Evolutionary conservation across 2,113 vertebrate species (phyloP), one percentile per base, ranked within the genome.

Genomic region (Progne subis): DNA sequence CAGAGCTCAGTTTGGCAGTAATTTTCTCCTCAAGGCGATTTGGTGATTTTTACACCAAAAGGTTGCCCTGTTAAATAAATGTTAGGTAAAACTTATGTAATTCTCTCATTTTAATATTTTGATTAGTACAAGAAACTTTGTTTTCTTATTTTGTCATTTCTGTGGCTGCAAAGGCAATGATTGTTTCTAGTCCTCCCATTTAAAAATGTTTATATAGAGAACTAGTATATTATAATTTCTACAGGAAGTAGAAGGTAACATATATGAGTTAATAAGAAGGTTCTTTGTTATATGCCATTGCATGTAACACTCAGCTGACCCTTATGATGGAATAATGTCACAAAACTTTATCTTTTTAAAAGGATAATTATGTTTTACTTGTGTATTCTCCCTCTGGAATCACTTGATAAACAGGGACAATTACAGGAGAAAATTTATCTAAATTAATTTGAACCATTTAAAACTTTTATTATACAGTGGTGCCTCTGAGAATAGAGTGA

Each of bases 141-240:
- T 52, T 87, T 90, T 83, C 14, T 69, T 60, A 39, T 84, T 89
- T 64, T 80, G 25, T 71, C 8, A 32, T 44, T 88, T 88, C 23
- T 81, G 3, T 69, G 86, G 29, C 60, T 92, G 11, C 29, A 81
- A 92, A 85, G 10, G 3, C 26, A 83, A 29, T 46, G 12, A 34
- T 25, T 90, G 5, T 53, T 90, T 81, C 47, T 44, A 83, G 16
- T 68, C 16, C 3, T 78, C 2, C 19, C 6, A 6, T 84, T 87
- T 74, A 82, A 34, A 49, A 86, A 37, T 44, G 71, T 39, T 75
- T 71, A 46, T 8, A 8, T 39, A 60, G 5, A 75, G n/a, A 92
- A 18, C 31, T 41, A 47, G 17, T 32, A 8, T 44, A 64, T 56
- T 49, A 39, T 14, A 0, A 0, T 24, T 90, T 81, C 34, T 49